Evolutionary conservation across 1,140 invertebrate species (phyloP), one percentile per base, ranked within the genome.

Genomic region (Leptinotarsa defecta): DNA sequence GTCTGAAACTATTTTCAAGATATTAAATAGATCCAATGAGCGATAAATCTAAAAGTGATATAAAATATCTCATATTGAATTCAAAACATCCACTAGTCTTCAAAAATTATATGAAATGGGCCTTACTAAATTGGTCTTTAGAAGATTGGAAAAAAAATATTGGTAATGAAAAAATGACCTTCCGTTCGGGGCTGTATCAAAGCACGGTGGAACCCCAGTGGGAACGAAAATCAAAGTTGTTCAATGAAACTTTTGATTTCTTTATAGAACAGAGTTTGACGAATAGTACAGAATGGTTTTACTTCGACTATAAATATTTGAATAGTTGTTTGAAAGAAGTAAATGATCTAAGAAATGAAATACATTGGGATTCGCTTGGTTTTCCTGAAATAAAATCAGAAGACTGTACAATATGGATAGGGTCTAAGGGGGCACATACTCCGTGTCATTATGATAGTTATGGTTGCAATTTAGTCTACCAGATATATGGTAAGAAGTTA

Each of bases 361-460:
- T 96, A 20, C 87, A 89, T 77, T 97, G 95, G 95, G 85, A 87
- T 71, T 81, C 86, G 34, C 92, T 96, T 86, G 96, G 95, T 3
- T 94, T 94, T 84, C 82, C 87, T 52, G 90, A 92, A 57, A 88
- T 90, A 75, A 88, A 90, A 76, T 91, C 90, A 11, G 78, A 87
- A 64, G 89, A 96, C 71, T 94, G 92, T 67, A 96, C 95, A 49
- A 87, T 98, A 15, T 99, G 97, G 97, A 90, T 98, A 74, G 96
- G 97, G 27, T 95, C 91, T 77, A 87, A 89, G 83, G 94, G 94
- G 15, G 92, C 96, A 27, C 94, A 97, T 84, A 98, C 97, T 2
- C 95, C 96, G 43, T 96, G 96, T 77, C 97, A 99, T 87, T 91
- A 93, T 84, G 97, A 99, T 85, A 94, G 95, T 3, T 98, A 98